phyloP scores from a whole-genome alignment of 2,888 invertebrate genomes.

The Dysmachus trigonus region DNA sequence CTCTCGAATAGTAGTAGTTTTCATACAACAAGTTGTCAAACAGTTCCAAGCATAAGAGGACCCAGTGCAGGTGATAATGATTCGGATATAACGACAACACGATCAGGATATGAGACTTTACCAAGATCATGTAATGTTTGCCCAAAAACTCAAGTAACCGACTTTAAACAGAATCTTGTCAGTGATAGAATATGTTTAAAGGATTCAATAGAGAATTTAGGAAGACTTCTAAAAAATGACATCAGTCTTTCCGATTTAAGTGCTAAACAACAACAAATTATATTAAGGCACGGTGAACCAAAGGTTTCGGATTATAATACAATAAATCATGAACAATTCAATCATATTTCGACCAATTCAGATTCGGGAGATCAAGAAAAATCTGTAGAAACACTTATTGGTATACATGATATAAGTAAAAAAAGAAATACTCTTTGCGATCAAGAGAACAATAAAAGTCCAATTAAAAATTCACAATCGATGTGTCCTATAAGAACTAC shows the following conservation, averaged over 20 bases:
- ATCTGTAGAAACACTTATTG: constrained; percentile 1
- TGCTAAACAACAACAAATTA: constrained; percentile 62
- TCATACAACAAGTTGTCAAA: constrained; percentile 54
- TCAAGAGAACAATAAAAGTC: constrained; percentile 58
- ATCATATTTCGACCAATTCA: neutral
- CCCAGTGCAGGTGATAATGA: constrained; percentile 55
- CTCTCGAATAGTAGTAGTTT: constrained; percentile 60
- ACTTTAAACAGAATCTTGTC: constrained; percentile 58
- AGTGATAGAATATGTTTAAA: constrained; percentile 58
- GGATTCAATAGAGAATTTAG: constrained; percentile 64
- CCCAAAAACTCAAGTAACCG: constrained; percentile 58
- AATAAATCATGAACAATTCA: neutral
- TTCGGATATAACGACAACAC: constrained; percentile 3
- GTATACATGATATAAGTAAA: neutral
- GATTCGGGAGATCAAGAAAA: neutral
- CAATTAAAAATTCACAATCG: constrained; percentile 62
- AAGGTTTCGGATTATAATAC: neutral
- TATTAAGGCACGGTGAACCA: constrained; percentile 54
- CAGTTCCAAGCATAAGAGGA: constrained; percentile 53
- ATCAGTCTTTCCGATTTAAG: constrained; percentile 63
- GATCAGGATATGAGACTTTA: constrained; percentile 4
- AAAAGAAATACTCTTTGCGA: constrained; percentile 49
- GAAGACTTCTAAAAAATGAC: constrained; percentile 63
- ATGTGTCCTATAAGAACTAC: constrained; percentile 59
- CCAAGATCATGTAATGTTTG: constrained; percentile 42